Percentiles rank a stretch among this genome's conserved stretches.
These are phyloP conservation scores for Andrena camellia DNA, from an alignment of 2,888 invertebrate genomes.

Conservation along the genomic window DNA sequence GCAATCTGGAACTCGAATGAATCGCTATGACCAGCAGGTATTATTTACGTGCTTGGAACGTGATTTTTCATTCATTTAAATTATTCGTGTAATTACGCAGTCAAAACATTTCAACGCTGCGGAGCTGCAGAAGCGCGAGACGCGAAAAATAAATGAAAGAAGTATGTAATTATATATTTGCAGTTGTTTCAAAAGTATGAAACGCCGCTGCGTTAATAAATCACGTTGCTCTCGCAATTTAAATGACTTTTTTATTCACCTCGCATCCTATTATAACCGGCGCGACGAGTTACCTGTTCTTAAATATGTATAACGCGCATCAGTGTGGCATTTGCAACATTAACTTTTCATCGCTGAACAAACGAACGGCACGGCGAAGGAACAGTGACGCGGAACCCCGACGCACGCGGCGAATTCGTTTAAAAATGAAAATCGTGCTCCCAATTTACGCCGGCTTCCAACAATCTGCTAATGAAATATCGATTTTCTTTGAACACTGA, in stretches of 20 bases:
- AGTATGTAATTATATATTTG: conserved; percentile 13
- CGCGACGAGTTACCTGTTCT: conserved; percentile 14
- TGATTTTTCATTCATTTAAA: not conserved
- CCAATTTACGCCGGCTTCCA: not conserved
- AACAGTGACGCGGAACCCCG: not conserved
- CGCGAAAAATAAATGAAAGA: not conserved
- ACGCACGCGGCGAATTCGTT: not conserved
- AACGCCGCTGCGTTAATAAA: conserved; percentile 37
- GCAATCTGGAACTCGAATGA: conserved; percentile 15
- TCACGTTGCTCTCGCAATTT: conserved; percentile 39
- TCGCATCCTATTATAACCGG: conserved; percentile 41
- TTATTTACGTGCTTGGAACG: conserved; percentile 20
- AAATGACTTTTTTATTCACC: conserved; percentile 52
- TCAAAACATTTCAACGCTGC: not conserved
- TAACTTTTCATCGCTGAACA: conserved; percentile 34
- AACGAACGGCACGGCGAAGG: not conserved
- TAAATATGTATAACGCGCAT: conserved; percentile 53
- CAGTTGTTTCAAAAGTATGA: conserved; percentile 30
- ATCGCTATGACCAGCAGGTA: conserved; percentile 13
- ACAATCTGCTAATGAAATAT: conserved; percentile 10
- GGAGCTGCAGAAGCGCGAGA: not conserved
- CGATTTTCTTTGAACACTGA: not conserved
- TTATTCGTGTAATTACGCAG: not conserved
- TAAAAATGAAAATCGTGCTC: not conserved
- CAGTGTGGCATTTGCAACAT: conserved; percentile 34